Evolutionary conservation across 2,888 invertebrate genomes (phyloP).

Genomic region (Auanema sp.): DNA sequence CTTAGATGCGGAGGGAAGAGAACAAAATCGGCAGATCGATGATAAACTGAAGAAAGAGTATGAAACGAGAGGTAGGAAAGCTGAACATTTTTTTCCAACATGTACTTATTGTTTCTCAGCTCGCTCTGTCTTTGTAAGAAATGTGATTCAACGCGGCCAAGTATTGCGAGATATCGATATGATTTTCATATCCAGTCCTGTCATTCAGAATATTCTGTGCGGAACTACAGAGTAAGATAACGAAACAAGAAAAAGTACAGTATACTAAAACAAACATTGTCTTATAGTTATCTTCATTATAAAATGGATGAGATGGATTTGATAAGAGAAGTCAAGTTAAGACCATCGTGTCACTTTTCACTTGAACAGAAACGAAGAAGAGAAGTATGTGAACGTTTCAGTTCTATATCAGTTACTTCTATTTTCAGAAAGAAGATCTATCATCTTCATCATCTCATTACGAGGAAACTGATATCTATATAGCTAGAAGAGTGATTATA

Average conservation of each 20-base stretch:
- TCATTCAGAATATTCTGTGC: constrained; percentile 35
- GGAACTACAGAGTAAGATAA: constrained; percentile 38
- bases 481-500: no score
- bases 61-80: constrained; percentile 24
- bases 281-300: constrained; percentile 39
- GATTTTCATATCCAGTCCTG: constrained; percentile 33
- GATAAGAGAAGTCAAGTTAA: constrained; percentile 32
- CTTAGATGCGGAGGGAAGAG: constrained; percentile 43
- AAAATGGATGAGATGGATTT: constrained; percentile 41
- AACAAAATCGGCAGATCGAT: constrained; percentile 29
- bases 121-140: constrained; percentile 29
- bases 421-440: constrained; percentile 12
- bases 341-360: constrained; percentile 38
- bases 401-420: no score
- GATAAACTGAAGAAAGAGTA: constrained; percentile 34
- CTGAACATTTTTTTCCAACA: neutral
- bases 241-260: no score
- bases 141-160: constrained; percentile 32
- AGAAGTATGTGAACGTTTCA: constrained; percentile 16
- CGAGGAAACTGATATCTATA: no score
- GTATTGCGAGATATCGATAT: constrained; percentile 31
- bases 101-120: constrained; percentile 20
- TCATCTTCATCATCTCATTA: no score
- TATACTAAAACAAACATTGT: no score
- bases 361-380: constrained; percentile 31